These are phyloP conservation scores for Conchocele bisecta DNA, from an alignment of 2,888 invertebrate species.

Conservation along the genomic window DNA sequence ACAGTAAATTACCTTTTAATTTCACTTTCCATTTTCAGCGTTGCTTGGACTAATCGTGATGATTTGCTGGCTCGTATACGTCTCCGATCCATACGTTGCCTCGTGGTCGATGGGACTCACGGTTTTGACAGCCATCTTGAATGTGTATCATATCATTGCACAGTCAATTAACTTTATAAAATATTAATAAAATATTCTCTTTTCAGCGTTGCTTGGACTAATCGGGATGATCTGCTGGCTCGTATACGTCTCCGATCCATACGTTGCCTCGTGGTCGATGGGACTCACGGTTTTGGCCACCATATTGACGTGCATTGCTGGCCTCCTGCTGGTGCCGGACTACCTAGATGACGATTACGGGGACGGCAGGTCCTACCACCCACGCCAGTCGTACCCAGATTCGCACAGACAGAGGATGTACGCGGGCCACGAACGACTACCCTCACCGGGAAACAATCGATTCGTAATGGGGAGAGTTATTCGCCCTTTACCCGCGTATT, in stretches of 20 bases:
- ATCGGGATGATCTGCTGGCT: constrained; percentile 70
- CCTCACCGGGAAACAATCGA: too few species aligned
- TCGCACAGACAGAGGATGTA: too few species aligned
- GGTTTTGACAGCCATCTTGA: constrained; percentile 66
- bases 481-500: too few species aligned
- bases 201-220: constrained; percentile 63
- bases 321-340: constrained; percentile 69
- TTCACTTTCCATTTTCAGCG: constrained; percentile 55
- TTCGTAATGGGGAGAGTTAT: too few species aligned
- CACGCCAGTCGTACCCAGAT: too few species aligned
- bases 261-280: constrained; percentile 67
- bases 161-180: too few species aligned
- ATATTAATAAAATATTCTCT: neutral
- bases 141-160: too few species aligned
- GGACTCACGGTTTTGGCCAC: constrained; percentile 71
- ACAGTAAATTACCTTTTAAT: neutral
- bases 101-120: constrained; percentile 73
- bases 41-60: constrained; percentile 62
- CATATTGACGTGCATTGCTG: constrained; percentile 68
- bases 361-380: too few species aligned
- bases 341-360: constrained; percentile 58
- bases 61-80: constrained; percentile 67
- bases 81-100: constrained; percentile 63
- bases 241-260: constrained; percentile 64
- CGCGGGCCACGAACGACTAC: too few species aligned